Evolutionary conservation across 2,113 vertebrate species (phyloP).

Genomic region (Oenanthe oenanthe): DNA sequence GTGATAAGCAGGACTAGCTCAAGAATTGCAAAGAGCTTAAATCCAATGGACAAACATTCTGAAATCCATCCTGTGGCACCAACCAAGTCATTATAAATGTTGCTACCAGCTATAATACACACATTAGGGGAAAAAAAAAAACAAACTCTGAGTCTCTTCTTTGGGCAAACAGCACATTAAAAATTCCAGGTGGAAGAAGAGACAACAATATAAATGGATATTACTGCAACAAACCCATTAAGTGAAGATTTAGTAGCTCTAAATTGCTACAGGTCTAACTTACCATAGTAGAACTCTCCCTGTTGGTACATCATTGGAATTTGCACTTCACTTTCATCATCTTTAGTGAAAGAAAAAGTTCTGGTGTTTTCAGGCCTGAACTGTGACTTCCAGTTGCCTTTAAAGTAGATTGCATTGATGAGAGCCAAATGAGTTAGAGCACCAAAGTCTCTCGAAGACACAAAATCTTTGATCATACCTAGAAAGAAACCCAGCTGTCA

Average conservation of each 20-base stretch:
- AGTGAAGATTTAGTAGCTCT: not conserved
- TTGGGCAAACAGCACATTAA: not conserved
- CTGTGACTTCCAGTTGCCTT: conserved; percentile 97
- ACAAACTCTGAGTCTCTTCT: not conserved
- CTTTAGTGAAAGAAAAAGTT: conserved; percentile 97
- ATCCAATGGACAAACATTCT: not conserved
- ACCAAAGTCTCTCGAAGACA: conserved; percentile 90
- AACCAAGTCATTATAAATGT: not conserved
- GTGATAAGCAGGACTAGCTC: not conserved
- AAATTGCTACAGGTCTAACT: conserved; percentile 14
- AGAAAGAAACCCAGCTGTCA: not conserved
- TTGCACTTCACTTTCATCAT: conserved; percentile 96
- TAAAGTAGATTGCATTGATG: conserved; percentile 94
- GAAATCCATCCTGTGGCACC: not conserved
- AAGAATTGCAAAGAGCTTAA: not conserved
- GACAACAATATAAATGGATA: not conserved
- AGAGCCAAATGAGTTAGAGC: conserved; percentile 86
- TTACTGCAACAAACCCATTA: not conserved
- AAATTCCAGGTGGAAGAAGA: not conserved
- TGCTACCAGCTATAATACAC: not conserved
- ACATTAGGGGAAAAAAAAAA: not conserved
- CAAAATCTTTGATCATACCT: conserved; percentile 91
- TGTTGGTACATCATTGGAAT: conserved; percentile 99
- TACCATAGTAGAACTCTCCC: conserved; percentile 98
- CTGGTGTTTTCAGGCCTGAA: conserved; percentile 97